Evolutionary conservation across 2,888 invertebrate species (phyloP).

Genomic region (Trissonchulus latispiculum): DNA sequence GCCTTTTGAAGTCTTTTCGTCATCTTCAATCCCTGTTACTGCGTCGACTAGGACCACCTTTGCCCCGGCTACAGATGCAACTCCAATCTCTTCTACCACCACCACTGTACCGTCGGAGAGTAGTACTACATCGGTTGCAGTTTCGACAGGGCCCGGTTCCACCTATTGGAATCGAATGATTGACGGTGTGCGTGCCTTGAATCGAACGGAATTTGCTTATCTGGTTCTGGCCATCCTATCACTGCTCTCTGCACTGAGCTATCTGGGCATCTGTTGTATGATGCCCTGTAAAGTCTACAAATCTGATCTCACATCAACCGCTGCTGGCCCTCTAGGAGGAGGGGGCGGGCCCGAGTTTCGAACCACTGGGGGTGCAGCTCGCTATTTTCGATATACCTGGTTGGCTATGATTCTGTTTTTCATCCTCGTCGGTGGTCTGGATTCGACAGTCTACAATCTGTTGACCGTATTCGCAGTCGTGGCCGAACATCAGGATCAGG

Average conservation of each 20-base stretch:
- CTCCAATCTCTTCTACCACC: too few relatives aligned
- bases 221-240: not conserved
- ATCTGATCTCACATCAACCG: not conserved
- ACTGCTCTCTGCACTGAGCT: not conserved
- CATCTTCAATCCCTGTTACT: too few relatives aligned
- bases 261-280: slow-evolving; percentile 8
- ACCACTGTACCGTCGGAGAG: too few relatives aligned
- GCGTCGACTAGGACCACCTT: too few relatives aligned
- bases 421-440: not conserved
- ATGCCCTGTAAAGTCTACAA: not conserved
- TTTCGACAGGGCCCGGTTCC: too few relatives aligned
- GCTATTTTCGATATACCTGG: not conserved
- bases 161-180: not conserved
- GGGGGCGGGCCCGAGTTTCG: not conserved
- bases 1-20: too few relatives aligned
- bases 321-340: not conserved
- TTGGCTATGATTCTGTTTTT: not conserved
- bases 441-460: not conserved
- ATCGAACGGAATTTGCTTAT: not conserved
- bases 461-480: not conserved
- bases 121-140: too few relatives aligned
- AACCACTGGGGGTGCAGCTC: not conserved
- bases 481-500: not conserved
- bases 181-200: not conserved
- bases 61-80: too few relatives aligned